These are phyloP conservation scores for Glaucomys volans DNA, from an alignment of 2,113 vertebrate species.

Conservation along the genomic window DNA sequence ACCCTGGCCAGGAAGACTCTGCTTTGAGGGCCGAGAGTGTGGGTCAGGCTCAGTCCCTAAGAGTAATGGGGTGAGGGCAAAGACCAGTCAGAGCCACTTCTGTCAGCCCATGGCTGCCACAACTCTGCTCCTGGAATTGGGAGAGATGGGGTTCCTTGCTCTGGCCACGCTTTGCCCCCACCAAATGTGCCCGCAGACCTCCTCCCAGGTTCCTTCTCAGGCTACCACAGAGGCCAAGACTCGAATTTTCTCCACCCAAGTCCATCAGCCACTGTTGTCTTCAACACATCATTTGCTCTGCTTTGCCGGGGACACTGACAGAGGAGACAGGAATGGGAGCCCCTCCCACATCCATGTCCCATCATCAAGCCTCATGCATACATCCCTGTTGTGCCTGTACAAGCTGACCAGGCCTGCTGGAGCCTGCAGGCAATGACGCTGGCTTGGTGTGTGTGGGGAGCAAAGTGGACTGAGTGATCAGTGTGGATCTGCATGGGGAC, in stretches of 20 bases:
- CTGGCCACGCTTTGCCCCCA: neutral
- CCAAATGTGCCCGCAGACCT: neutral
- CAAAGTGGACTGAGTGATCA: neutral
- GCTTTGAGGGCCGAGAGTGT: neutral
- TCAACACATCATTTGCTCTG: constrained; percentile 81
- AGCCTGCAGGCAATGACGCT: neutral
- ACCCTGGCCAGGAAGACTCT: neutral
- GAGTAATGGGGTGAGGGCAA: neutral
- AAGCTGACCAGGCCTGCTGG: constrained; percentile 1
- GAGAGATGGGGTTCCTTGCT: neutral
- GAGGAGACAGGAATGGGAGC: constrained; percentile 80
- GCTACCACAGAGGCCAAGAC: constrained; percentile 51
- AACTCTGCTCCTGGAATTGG: neutral
- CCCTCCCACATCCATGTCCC: constrained; percentile 78
- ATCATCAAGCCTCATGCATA: constrained; percentile 76
- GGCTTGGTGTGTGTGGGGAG: neutral
- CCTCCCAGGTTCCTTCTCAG: constrained; percentile 59
- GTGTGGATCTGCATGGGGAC: neutral
- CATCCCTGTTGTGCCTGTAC: constrained; percentile 79
- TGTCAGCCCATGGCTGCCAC: neutral
- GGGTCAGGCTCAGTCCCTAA: constrained; percentile 9
- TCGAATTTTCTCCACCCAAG: constrained; percentile 72
- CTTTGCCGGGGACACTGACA: constrained; percentile 80
- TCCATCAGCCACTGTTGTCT: constrained; percentile 83
- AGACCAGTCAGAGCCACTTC: neutral